Base-by-base conservation (phyloP, 1,140 invertebrate genomes). In the Choristoneura fumiferana region DNA sequence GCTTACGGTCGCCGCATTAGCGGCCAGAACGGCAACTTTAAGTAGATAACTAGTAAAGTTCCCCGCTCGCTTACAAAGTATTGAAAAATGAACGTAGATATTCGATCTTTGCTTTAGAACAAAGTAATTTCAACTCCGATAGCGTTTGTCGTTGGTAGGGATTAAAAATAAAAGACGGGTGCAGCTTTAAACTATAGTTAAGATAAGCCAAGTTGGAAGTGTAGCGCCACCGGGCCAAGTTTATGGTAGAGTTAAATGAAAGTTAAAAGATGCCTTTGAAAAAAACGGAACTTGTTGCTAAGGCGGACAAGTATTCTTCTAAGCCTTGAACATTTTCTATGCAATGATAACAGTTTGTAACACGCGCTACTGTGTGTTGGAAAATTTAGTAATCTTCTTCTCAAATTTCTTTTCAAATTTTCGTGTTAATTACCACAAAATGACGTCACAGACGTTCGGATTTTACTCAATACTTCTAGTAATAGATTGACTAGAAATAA, bases 11-110 rank as follows among this genome's bases (percentile, higher is more conserved):
- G n/a, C 10, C n/a, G 43, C 22, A 49, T 49, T 49, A 49, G n/a
- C 12, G 43, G 43, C 43, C 22, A 33, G 43, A 33, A 49, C 43
- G 17, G 10, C 8, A 49, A 49, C 49, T 60, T 62, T 55, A 63
- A 62, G 40, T 65, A 68, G 63, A 65, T 63, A 67, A 64, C 58
- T 81, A 83, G 81, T 83, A 78, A 83, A 83, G 67, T 85, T 81
- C 56, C 49, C 65, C 54, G 68, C 22, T 71, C 76, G 65, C 78
- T 80, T 69, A 66, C 71, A 73, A 83, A 83, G 78, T 87, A 84
- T 87, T 84, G 81, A 87, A 84, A 84, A 87, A 87, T 82, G 81
- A 74, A 82, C 68, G 64, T 60, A 71, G 73, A 77, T 84, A 82
- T 79, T 80, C 81, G 80, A 87, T 87, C 74, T 80, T 84, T 79